phyloP scores from a whole-genome alignment of 2,797 vertebrate genomes.

The Cirrhinus molitorella region DNA sequence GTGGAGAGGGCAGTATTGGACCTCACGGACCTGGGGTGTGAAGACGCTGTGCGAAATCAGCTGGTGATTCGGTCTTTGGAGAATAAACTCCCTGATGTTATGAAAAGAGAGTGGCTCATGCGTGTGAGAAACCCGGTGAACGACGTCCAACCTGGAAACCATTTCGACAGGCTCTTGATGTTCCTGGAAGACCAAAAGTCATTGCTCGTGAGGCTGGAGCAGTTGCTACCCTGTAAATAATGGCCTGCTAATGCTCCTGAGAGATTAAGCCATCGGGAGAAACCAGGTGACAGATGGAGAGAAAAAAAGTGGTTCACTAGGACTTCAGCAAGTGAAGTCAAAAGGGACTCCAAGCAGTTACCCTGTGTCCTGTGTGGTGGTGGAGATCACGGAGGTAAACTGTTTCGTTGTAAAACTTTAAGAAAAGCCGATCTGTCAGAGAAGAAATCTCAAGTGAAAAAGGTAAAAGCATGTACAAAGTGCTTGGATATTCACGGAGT shows the following conservation, averaged over 20 bases:
- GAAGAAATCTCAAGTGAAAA: background rate
- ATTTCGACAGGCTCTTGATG: background rate
- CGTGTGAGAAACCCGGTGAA: background rate
- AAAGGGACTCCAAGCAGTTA: constrained; percentile 4
- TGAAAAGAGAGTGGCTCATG: background rate
- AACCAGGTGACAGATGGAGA: constrained; percentile 7
- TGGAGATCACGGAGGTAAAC: background rate
- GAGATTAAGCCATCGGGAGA: background rate
- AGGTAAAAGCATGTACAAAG: background rate
- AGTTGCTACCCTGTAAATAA: background rate
- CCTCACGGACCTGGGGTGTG: background rate
- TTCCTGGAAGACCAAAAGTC: constrained; percentile 23
- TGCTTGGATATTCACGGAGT: background rate
- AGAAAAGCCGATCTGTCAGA: background rate
- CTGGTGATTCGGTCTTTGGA: too few species aligned
- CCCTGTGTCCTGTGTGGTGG: background rate
- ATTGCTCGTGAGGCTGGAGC: background rate
- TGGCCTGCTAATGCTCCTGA: background rate
- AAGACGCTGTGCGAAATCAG: too few species aligned
- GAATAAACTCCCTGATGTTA: too few species aligned
- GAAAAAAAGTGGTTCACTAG: background rate
- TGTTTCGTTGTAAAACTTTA: constrained; percentile 7
- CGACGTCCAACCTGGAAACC: background rate
- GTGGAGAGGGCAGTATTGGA: background rate
- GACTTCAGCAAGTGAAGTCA: constrained; percentile 4